Conservation (phyloP, 2,888 invertebrate species). For the Apodemia mormo region DNA sequence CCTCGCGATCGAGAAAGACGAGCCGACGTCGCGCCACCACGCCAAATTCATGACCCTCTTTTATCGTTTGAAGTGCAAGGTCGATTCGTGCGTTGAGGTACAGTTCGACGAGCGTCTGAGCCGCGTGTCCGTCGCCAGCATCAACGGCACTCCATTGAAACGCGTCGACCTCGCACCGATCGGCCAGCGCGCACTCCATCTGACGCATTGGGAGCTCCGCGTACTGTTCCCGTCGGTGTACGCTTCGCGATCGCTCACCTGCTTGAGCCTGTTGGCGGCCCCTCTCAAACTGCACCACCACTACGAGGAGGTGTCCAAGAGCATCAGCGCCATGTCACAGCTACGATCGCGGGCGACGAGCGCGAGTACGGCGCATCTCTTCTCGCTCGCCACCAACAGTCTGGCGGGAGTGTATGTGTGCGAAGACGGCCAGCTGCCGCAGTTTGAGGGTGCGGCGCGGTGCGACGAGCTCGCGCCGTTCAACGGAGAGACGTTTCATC, state of each 20-base stretch:
- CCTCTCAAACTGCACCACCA: slow-evolving; percentile 12
- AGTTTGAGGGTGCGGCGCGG: slow-evolving; percentile 7
- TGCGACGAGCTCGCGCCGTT: slow-evolving; percentile 17
- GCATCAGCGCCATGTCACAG: slow-evolving; percentile 16
- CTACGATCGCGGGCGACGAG: slow-evolving; percentile 15
- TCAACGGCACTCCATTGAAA: slow-evolving; percentile 13
- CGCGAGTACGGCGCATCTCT: slow-evolving; percentile 17
- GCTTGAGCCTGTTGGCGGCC: slow-evolving; percentile 15
- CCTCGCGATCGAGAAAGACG: no score
- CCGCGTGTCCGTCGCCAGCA: slow-evolving; percentile 11
- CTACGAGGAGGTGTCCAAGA: slow-evolving; percentile 19
- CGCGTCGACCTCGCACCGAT: neutral
- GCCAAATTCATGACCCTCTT: no score
- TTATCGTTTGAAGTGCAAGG: no score
- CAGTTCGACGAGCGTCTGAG: slow-evolving; percentile 9
- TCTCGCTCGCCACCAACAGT: slow-evolving; percentile 18
- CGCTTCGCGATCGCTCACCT: slow-evolving; percentile 17
- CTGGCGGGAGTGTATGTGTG: slow-evolving; percentile 14
- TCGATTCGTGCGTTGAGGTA: no score
- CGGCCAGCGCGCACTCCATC: slow-evolving; percentile 15
- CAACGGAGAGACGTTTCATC: slow-evolving; percentile 18
- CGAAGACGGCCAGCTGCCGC: slow-evolving; percentile 18
- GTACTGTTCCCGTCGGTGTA: slow-evolving; percentile 14
- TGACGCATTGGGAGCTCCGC: slow-evolving; percentile 17
- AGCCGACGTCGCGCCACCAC: no score